Evolutionary conservation across 2,113 vertebrate genomes (phyloP), one percentile per base, ranked within the genome.

Genomic region (Accipiter virgatus): DNA sequence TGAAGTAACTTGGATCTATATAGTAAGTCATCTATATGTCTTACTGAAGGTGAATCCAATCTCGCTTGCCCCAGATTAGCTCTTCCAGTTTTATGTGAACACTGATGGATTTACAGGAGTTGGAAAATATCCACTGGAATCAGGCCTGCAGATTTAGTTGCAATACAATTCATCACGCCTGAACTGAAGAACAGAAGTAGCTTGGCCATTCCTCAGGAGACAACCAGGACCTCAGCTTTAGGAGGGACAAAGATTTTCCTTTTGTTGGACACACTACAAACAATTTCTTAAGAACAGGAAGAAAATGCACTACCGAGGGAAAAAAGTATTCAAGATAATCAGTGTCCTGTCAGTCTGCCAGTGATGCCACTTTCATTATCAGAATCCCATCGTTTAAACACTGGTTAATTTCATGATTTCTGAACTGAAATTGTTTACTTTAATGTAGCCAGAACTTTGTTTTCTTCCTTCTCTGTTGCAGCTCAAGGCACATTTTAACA

Each of bases 401-500:
- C 42, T 22, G 58, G 6, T 40, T 52, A 53, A n/a, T 62, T 90
- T 80, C 8, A 16, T 22, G 29, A 91, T 74, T 95, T 77, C 75
- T 61, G 40, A 92, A 58, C 53, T 53, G 36, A 74, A 86, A 73
- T 58, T 32, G 45, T 88, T 84, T 83, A 40, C 90, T 93, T 88
- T 79, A 48, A 50, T 6, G 15, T 38, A 62, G 43, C 40, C 59
- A 67, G 34, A 95, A 73, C 72, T 93, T 85, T 80, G 50, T 86
- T 94, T 89, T 90, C 55, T 95, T 88, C 62, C 56, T 22, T 74
- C 48, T 53, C 66, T 2, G 2, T 73, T 93, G 74, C 81, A 84
- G 89, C 86, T 96, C 34, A 94, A 94, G 71, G 84, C 74, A 50
- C 87, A 67, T 91, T 93, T 88, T 91, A 87, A 86, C 78, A 95